These are phyloP conservation scores for Panthera uncia DNA, from an alignment of 2,113 vertebrate genomes.

Conservation along the genomic window DNA sequence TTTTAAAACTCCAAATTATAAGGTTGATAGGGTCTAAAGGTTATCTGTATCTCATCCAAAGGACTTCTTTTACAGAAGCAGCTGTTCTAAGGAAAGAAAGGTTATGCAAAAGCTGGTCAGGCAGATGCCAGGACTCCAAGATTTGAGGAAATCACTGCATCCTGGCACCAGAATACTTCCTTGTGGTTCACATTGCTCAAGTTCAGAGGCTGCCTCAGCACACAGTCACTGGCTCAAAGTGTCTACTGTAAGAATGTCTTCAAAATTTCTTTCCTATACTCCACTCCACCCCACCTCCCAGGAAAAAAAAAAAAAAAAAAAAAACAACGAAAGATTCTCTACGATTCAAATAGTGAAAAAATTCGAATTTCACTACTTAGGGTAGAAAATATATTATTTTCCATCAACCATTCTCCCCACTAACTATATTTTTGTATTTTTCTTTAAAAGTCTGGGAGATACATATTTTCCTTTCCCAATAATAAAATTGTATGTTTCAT, in stretches of 20 bases:
- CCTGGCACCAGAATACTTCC: background rate
- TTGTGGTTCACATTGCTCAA: background rate
- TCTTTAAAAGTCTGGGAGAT: constrained; percentile 12
- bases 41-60: background rate
- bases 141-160: background rate
- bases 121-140: background rate
- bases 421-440: constrained; percentile 14
- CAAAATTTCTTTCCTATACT: background rate
- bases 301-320: background rate
- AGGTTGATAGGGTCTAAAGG: background rate
- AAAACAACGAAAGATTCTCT: background rate
- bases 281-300: no score
- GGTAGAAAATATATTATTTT: constrained; percentile 38
- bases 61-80: background rate
- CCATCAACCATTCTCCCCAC: background rate
- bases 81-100: background rate
- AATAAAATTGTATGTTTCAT: constrained; percentile 30
- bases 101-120: background rate
- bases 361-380: background rate
- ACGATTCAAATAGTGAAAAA: background rate
- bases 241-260: background rate
- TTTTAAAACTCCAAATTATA: constrained; percentile 50
- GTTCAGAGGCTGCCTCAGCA: background rate
- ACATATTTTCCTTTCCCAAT: constrained; percentile 5
- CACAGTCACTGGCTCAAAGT: background rate